A percentile compares a stretch with the other conserved stretches of the same genome.
Conservation (phyloP, 2,797 vertebrate species). For the Sebastes trivittatus region DNA sequence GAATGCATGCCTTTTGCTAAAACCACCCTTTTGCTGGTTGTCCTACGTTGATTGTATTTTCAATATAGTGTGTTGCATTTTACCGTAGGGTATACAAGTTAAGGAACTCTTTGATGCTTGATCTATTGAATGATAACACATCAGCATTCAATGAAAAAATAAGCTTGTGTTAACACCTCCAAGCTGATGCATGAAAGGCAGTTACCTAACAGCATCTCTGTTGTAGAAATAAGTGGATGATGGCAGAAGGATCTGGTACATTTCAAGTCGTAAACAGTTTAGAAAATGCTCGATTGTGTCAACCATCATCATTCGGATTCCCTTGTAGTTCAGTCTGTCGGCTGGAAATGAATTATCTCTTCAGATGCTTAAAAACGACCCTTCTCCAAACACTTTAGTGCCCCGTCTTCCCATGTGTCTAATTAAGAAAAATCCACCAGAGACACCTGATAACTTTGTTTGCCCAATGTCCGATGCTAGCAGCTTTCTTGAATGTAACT, state of each 20-base stretch:
- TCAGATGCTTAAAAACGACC: neutral
- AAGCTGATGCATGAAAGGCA: neutral
- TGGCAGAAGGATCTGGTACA: neutral
- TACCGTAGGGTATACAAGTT: neutral
- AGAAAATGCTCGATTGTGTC: neutral
- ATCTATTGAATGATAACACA: neutral
- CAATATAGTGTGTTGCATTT: neutral
- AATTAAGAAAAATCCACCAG: constrained; percentile 26
- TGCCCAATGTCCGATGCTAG: constrained; percentile 38
- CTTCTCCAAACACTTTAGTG: constrained; percentile 23
- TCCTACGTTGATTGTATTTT: neutral
- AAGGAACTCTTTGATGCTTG: neutral
- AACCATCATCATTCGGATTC: neutral
- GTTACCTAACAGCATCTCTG: neutral
- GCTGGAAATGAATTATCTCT: neutral
- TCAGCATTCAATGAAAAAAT: neutral
- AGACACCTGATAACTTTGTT: constrained; percentile 38
- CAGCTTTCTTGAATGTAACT: constrained; percentile 13
- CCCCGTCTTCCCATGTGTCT: constrained; percentile 36
- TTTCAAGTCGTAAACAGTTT: constrained; percentile 1
- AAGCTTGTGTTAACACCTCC: neutral
- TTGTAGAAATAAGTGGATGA: neutral
- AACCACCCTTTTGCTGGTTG: neutral
- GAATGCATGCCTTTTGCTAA: constrained; percentile 6
- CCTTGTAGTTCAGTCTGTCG: neutral